Evolutionary conservation across 1,140 invertebrate species (phyloP).

Genomic region (Copidosoma floridanum): DNA sequence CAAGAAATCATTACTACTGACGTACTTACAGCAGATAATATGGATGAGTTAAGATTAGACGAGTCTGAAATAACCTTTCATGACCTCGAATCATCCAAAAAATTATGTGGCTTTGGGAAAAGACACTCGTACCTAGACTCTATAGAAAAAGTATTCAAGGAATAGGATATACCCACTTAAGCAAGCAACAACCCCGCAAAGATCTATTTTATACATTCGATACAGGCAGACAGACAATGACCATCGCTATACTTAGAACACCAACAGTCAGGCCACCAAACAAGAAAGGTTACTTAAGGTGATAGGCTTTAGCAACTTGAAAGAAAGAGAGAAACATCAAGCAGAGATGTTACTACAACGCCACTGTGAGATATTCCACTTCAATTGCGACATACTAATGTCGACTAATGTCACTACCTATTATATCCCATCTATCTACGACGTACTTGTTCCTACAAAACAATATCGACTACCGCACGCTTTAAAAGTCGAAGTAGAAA

Average conservation of each 20-base stretch:
- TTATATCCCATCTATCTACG: slow-evolving; percentile 27
- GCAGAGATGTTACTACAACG: too few relatives aligned
- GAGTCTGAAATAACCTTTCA: not conserved
- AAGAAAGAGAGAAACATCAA: too few relatives aligned
- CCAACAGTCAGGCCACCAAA: not conserved
- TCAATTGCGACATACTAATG: slow-evolving; percentile 17
- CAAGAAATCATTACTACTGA: not conserved
- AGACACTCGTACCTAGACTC: not conserved
- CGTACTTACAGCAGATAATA: too few relatives aligned
- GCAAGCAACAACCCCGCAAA: not conserved
- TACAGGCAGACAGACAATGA: not conserved
- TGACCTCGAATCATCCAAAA: not conserved
- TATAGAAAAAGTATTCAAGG: not conserved
- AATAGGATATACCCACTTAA: not conserved
- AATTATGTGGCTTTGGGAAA: not conserved
- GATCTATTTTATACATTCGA: not conserved
- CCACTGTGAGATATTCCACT: slow-evolving; percentile 12
- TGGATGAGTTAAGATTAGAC: too few relatives aligned
- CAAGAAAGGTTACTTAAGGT: too few relatives aligned
- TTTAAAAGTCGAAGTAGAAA: not conserved
- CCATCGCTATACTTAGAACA: not conserved
- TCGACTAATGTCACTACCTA: slow-evolving; percentile 28
- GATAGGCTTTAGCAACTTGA: not conserved
- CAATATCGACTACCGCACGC: not conserved
- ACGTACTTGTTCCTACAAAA: not conserved